These are phyloP conservation scores for Myotis pilosus DNA, from an alignment of 2,797 vertebrate genomes.

Conservation along the genomic window DNA sequence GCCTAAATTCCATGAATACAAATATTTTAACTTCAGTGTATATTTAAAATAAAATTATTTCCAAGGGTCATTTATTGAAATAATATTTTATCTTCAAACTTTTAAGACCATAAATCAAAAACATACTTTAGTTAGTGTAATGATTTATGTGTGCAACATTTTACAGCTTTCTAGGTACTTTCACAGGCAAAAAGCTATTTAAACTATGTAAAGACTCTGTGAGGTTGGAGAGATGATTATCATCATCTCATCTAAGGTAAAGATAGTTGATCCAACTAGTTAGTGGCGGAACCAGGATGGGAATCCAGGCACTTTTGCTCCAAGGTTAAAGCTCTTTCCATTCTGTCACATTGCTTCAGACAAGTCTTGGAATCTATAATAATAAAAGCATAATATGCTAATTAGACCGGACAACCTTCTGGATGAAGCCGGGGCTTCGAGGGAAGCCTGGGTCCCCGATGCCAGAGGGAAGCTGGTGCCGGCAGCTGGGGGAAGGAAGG, in stretches of 20 bases:
- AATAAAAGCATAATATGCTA: no score
- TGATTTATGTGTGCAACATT: conserved; percentile 46
- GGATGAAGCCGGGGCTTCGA: no score
- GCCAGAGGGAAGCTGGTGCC: no score
- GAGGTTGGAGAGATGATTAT: conserved; percentile 11
- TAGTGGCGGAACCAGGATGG: not conserved
- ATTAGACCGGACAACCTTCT: no score
- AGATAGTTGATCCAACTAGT: not conserved
- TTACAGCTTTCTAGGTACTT: conserved; percentile 18
- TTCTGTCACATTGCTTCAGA: conserved; percentile 54
- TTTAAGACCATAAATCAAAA: conserved; percentile 65
- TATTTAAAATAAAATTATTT: conserved; percentile 60
- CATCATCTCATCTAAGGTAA: not conserved
- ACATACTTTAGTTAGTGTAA: conserved; percentile 61
- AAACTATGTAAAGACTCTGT: not conserved
- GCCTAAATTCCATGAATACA: conserved; percentile 40
- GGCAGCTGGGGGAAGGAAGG: no score
- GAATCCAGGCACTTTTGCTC: not conserved
- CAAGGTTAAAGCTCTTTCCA: not conserved
- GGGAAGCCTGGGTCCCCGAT: no score
- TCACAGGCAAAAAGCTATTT: conserved; percentile 25
- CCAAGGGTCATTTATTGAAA: conserved; percentile 60
- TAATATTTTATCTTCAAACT: conserved; percentile 58
- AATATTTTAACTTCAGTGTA: conserved; percentile 57
- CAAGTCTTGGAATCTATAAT: conserved; percentile 42